Evolutionary conservation across 2,113 vertebrate species (phyloP).

Genomic region (Sus scrofa): DNA sequence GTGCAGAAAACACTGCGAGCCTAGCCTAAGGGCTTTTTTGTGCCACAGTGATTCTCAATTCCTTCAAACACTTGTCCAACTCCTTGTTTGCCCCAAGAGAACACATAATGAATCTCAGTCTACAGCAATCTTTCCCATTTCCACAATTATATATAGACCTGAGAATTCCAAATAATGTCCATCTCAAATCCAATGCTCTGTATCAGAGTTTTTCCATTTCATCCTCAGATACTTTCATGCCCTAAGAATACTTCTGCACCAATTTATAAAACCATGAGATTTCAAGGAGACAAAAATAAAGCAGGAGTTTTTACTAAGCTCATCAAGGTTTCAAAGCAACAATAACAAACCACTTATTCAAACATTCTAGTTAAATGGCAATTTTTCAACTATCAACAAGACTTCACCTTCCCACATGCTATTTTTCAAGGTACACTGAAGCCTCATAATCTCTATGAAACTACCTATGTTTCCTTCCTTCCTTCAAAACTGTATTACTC

Average conservation of each 20-base stretch:
- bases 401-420: neutral
- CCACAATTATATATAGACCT: neutral
- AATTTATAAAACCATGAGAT: neutral
- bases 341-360: neutral
- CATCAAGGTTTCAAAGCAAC: neutral
- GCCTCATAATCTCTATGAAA: neutral
- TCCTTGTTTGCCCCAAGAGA: neutral
- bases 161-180: neutral
- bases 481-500: neutral
- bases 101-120: neutral
- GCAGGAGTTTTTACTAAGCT: neutral
- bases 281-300: neutral
- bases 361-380: neutral
- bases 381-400: neutral
- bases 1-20: neutral
- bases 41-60: neutral
- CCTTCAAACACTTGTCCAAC: neutral
- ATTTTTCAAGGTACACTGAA: neutral
- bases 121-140: neutral
- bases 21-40: neutral
- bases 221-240: neutral
- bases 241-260: neutral
- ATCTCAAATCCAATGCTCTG: neutral
- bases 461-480: neutral
- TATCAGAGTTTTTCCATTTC: neutral